phyloP scores from a whole-genome alignment of 2,797 vertebrate species.

The Lacerta agilis region DNA sequence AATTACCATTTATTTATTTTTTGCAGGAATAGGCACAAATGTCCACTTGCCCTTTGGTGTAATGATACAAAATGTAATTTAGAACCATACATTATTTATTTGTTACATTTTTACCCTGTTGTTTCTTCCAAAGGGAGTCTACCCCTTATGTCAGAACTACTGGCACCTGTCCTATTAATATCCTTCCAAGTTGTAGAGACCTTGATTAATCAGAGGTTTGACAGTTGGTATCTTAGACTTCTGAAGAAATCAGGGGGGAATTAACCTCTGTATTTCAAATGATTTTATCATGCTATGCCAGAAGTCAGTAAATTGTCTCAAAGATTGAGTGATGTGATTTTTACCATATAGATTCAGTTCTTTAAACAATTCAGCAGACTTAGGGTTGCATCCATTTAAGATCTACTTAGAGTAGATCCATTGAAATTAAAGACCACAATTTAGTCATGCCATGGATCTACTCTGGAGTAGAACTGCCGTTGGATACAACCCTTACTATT shows the following conservation, averaged over 20 bases:
- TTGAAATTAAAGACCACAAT: too few species aligned
- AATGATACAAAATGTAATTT: background rate
- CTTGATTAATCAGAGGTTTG: background rate
- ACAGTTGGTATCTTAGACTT: background rate
- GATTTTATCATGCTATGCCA: background rate
- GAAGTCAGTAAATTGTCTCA: background rate
- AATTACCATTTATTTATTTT: too few species aligned
- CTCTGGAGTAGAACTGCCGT: too few species aligned
- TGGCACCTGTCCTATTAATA: background rate
- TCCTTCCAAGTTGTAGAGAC: background rate
- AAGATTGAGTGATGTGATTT: background rate
- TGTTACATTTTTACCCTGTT: background rate
- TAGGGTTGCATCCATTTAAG: background rate
- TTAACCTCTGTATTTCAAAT: background rate
- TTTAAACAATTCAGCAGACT: background rate
- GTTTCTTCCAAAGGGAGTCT: background rate
- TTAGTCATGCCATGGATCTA: too few species aligned
- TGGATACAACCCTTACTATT: background rate
- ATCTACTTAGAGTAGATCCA: background rate
- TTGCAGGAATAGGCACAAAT: background rate
- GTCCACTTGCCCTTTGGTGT: background rate
- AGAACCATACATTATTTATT: background rate
- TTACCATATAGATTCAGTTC: background rate
- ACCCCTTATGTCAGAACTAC: background rate
- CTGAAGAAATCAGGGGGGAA: background rate